Evolutionary conservation across 2,888 invertebrate genomes (phyloP), one percentile per base, ranked within the genome.

Genomic region (Unio delphinus): DNA sequence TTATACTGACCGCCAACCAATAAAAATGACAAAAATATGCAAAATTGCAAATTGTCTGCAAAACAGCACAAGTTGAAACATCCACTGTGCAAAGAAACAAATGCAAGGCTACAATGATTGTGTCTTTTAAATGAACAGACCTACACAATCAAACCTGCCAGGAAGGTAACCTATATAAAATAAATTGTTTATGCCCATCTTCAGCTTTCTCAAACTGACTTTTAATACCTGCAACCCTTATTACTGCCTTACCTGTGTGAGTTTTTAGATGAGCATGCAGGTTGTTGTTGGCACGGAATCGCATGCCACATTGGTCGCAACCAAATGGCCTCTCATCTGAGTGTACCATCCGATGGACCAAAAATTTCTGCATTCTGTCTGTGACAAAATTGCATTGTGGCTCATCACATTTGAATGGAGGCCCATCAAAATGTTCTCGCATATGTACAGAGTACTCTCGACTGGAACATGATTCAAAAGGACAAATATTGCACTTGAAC

Each of bases 381-480:
- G 90, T 88, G 1, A 84, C 86, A 78, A 90, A 92, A n/a, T 88
- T 90, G 91, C 94, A 94, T 67, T 90, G 90, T 4, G 78, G 77
- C n/a, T 74, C 64, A 80, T 93, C 93, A 87, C 93, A 94, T 78
- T 91, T 90, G 84, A 91, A 93, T n/a, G 93, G 93, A n/a, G 93
- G 93, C 26, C 93, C 93, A 64, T 90, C 89, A 84, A 92, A 93
- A 87, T 91, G 91, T 23, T 77, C 67, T 81, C 92, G 92, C 92
- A 93, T 92, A 83, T 93, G 93, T 73, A 91, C 90, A 76, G 92
- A 92, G 87, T 92, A 93, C 79, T 92, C 92, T 55, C 92, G 91
- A 82, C 93, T 93, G 90, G 93, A 93, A 76, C 92, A 92, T 80
- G 92, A 92, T 62, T 92, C 92, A 87, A 92, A 93, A n/a, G 91